phyloP scores from a whole-genome alignment of 2,113 vertebrate species.

The Chloropsis cyanopogon region DNA sequence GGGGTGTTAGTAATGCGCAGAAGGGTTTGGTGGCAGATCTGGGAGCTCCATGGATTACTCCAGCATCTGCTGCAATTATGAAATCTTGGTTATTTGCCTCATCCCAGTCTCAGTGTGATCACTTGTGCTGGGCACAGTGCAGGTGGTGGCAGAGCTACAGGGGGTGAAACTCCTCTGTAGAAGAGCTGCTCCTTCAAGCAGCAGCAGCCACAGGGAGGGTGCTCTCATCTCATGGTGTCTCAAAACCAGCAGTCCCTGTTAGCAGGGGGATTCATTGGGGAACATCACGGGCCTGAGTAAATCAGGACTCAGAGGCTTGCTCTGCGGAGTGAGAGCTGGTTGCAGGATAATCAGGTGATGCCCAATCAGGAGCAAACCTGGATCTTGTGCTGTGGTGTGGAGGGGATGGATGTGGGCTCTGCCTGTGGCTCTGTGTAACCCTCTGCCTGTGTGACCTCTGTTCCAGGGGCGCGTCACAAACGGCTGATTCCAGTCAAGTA shows the following conservation, averaged over 20 bases:
- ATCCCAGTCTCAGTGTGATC: neutral
- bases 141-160: neutral
- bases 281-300: neutral
- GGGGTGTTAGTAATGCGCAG: neutral
- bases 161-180: neutral
- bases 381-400: neutral
- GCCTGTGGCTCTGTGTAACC: neutral
- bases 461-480: conserved; percentile 85
- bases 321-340: neutral
- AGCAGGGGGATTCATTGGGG: neutral
- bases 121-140: neutral
- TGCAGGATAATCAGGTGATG: neutral
- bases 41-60: neutral
- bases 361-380: neutral
- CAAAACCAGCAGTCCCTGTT: neutral
- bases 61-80: neutral
- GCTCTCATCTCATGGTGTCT: neutral
- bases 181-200: neutral
- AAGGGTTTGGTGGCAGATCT: neutral
- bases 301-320: neutral
- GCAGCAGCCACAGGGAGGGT: neutral
- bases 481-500: conserved; percentile 92
- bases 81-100: neutral
- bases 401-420: rapidly evolving
- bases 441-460: neutral